Conservation (phyloP, 2,113 vertebrate species). For the Naja naja region DNA sequence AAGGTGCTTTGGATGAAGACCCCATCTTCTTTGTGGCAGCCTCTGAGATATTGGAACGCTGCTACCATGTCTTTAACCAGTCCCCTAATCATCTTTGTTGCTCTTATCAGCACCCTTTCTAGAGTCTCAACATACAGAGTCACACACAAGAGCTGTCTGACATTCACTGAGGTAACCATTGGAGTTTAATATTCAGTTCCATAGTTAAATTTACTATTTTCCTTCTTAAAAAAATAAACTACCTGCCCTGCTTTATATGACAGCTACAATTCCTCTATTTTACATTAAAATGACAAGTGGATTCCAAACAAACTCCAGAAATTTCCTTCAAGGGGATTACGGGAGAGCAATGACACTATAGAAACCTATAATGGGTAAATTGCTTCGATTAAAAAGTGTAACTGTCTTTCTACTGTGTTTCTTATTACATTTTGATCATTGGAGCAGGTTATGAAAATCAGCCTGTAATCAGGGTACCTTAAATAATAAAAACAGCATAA, state of each 20-base stretch:
- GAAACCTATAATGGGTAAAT: neutral
- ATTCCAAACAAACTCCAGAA: neutral
- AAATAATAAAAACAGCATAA: neutral
- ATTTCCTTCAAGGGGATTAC: neutral
- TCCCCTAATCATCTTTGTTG: neutral
- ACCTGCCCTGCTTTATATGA: neutral
- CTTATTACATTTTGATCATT: neutral
- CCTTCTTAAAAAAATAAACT: neutral
- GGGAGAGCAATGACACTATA: neutral
- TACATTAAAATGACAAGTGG: neutral
- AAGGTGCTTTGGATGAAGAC: neutral
- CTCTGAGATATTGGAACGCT: neutral
- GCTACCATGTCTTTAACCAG: neutral
- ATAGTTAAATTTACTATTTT: neutral
- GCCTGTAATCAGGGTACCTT: neutral
- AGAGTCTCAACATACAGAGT: neutral
- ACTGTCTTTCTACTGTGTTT: neutral
- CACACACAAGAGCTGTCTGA: neutral
- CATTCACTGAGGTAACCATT: neutral
- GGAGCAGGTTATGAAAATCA: neutral
- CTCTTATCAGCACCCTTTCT: neutral
- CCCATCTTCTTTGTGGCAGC: neutral
- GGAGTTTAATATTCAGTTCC: neutral
- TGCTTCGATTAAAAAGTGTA: neutral
- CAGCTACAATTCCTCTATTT: neutral